Evolutionary conservation across 2,113 vertebrate species (phyloP).

Genomic region (Bostrychus sinensis): DNA sequence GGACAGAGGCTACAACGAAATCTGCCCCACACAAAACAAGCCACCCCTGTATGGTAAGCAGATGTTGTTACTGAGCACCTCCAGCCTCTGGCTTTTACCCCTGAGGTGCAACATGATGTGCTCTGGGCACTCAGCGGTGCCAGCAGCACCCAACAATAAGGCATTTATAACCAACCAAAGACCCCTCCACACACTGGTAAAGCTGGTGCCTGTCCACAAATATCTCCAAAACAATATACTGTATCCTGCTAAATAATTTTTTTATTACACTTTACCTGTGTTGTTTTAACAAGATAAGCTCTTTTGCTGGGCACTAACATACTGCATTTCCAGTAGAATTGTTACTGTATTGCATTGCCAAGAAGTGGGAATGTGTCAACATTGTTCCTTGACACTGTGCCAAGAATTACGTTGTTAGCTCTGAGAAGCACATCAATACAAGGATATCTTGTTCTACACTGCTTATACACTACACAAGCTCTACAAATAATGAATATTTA

Average conservation of each 20-base stretch:
- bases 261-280: background rate
- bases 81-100: conserved; percentile 53
- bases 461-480: background rate
- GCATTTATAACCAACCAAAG: background rate
- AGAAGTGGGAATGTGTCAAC: conserved; percentile 4
- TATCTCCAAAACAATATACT: no score
- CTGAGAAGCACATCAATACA: background rate
- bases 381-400: background rate
- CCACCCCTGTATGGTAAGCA: conserved; percentile 21
- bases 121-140: conserved; percentile 38
- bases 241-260: background rate
- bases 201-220: background rate
- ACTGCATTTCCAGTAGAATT: background rate
- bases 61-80: conserved; percentile 36
- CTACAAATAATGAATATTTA: background rate
- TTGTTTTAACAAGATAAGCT: background rate
- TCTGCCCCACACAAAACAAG: conserved; percentile 41
- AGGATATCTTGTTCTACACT: background rate
- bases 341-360: background rate
- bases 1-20: conserved; percentile 19
- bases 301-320: background rate
- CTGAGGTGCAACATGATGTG: conserved; percentile 50
- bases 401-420: background rate
- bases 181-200: background rate
- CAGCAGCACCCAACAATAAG: conserved; percentile 18